These are phyloP conservation scores for Aphelenchoides fujianensis DNA, from an alignment of 1,140 invertebrate species.

Conservation along the genomic window DNA sequence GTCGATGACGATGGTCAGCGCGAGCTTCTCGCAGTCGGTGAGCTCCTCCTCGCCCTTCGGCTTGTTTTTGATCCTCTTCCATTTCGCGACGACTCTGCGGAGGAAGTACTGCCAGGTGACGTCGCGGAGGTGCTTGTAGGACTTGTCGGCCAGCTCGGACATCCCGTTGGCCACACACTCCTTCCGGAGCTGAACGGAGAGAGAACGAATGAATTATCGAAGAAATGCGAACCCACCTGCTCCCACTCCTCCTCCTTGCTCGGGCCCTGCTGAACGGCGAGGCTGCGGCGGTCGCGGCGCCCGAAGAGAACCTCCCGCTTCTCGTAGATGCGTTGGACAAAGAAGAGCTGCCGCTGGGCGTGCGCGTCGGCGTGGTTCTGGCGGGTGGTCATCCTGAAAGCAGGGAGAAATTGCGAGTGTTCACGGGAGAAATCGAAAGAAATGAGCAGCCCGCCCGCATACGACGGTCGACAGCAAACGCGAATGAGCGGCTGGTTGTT, in stretches of 20 bases:
- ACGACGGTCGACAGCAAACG: too few species aligned
- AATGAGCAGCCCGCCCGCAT: too few species aligned
- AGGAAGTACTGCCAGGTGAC: slow-evolving; percentile 4
- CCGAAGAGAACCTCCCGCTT: background rate
- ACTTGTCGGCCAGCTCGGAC: background rate
- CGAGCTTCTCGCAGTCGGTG: background rate
- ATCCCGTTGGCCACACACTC: background rate
- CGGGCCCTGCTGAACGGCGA: background rate
- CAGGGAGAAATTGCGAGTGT: too few species aligned
- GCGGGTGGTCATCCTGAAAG: too few species aligned
- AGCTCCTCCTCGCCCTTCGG: background rate
- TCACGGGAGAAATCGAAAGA: too few species aligned
- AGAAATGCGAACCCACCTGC: background rate
- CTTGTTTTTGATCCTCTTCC: background rate
- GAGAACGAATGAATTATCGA: background rate
- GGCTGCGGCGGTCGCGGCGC: background rate
- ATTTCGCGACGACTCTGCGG: slow-evolving; percentile 2
- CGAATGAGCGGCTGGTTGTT: too few species aligned
- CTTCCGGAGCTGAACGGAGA: background rate
- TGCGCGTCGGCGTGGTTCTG: background rate
- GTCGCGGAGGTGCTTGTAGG: background rate
- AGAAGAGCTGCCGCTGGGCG: background rate
- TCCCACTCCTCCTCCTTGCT: background rate
- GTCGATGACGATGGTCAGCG: background rate
- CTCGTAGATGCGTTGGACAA: background rate